Percentiles rank a stretch among this genome's conserved stretches.
Evolutionary conservation across 2,888 invertebrate species (phyloP).

Genomic region (Branchellion lobata): DNA sequence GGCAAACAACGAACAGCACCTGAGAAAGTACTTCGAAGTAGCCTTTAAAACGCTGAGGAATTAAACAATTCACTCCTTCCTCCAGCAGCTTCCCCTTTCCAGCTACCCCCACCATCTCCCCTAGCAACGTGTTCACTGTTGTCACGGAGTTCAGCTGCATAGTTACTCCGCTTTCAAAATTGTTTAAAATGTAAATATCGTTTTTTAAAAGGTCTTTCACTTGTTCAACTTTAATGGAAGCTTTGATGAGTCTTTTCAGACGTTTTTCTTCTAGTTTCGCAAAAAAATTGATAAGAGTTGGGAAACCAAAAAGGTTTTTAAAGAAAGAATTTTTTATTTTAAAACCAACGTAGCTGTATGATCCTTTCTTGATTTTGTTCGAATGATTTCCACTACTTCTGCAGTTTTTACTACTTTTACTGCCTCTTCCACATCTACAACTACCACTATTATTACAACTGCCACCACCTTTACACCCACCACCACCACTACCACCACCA

Average conservation of each 20-base stretch:
- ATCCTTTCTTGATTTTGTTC: background rate
- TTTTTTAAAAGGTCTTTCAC: background rate
- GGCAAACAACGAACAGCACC: no score
- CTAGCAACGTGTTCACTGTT: background rate
- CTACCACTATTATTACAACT: background rate
- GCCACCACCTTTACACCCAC: background rate
- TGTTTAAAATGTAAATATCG: background rate
- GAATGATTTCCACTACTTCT: background rate
- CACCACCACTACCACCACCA: background rate
- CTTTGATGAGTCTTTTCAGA: background rate
- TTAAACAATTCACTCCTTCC: background rate
- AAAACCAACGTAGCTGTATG: background rate
- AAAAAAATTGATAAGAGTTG: no score
- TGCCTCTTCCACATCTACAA: no score
- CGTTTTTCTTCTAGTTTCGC: background rate
- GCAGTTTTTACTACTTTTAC: background rate
- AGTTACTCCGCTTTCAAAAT: background rate
- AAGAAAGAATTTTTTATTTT: no score
- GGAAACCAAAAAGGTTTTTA: no score
- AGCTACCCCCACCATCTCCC: background rate
- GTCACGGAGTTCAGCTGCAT: background rate
- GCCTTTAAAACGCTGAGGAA: background rate
- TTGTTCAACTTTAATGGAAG: background rate
- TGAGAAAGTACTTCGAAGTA: background rate
- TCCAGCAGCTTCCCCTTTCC: background rate